Base-by-base conservation (phyloP, 2,797 vertebrate genomes). In the Acrocephalus scirpaceus region DNA sequence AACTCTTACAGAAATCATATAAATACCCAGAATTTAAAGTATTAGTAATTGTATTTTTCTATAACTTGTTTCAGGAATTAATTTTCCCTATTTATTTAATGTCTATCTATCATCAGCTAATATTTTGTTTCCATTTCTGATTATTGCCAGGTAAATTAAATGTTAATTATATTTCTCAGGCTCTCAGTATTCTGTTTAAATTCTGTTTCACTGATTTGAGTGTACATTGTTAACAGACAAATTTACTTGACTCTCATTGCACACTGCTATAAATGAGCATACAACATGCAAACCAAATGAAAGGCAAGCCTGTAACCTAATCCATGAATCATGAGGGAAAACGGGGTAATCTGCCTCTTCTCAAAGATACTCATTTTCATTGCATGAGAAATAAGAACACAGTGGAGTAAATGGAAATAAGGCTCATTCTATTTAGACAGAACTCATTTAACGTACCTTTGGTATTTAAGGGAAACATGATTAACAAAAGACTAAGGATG, bases 391-490 rank as follows among this genome's bases (percentile, higher is more conserved):
- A 4, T 9, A 88, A n/a, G 32, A 69, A 61, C 72, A n/a, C 23
- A 75, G 22, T 45, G 57, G 8, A 36, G 3, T 42, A 65, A 93
- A 76, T 21, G 26, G 60, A 57, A 74, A 44, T 56, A 70, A 86
- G 13, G 15, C 11, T 75, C 15, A 38, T 64, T 88, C 40, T 80
- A 1, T n/a, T 17, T 47, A 90, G 47, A 50, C 23, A 67, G 34
- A 88, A 86, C 27, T 75, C 7, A 62, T 36, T 74, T 38, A 95
- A 72, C 65, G 69, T 25, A 50, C 25, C 62, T 86, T 72, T 51
- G 6, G 38, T 86, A 72, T 91, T 96, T 90, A 85, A 90, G 32
- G 56, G n/a, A 66, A 93, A 74, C n/a, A 66, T 40, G 48, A 85
- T 87, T 75, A 47, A 71, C 54, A 67, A 72, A 81, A 61, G 13